Conservation (phyloP, 35 echinoderm and acorn worm species). For the Amphiura filiformis region DNA sequence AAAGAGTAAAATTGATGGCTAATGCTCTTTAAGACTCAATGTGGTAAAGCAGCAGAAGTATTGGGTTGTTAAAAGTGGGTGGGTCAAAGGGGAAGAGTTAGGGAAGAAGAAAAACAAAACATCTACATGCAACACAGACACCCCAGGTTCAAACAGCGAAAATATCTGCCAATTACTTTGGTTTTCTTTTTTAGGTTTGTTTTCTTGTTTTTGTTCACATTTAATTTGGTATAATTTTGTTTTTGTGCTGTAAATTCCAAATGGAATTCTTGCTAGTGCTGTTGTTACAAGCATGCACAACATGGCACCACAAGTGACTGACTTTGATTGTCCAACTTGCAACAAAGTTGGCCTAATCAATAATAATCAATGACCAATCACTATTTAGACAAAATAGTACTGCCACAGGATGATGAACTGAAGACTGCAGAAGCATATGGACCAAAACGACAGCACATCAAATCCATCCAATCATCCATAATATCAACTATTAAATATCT, state of each 20-base stretch:
- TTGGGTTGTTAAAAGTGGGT: no score
- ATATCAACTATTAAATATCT: not conserved
- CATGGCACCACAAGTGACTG: not conserved
- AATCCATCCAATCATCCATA: not conserved
- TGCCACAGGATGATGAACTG: not conserved
- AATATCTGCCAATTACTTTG: not conserved
- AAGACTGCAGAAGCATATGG: conserved; percentile 9
- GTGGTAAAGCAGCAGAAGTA: no score
- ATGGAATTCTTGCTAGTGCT: not conserved
- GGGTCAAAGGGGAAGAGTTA: not conserved
- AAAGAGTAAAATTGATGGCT: no score
- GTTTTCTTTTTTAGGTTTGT: not conserved
- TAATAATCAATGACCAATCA: not conserved
- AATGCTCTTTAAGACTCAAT: no score
- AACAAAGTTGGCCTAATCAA: not conserved
- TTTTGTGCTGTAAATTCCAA: not conserved
- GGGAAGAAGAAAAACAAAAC: not conserved
- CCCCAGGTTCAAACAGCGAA: conserved; percentile 9
- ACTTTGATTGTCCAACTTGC: not conserved
- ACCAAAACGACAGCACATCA: not conserved
- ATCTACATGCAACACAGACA: not conserved
- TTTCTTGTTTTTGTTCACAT: not conserved
- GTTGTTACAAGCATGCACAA: conserved; percentile 3
- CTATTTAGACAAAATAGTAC: not conserved
- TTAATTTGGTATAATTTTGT: not conserved